Conservation (phyloP, 1,140 invertebrate species). For the Heliconius nattereri region DNA sequence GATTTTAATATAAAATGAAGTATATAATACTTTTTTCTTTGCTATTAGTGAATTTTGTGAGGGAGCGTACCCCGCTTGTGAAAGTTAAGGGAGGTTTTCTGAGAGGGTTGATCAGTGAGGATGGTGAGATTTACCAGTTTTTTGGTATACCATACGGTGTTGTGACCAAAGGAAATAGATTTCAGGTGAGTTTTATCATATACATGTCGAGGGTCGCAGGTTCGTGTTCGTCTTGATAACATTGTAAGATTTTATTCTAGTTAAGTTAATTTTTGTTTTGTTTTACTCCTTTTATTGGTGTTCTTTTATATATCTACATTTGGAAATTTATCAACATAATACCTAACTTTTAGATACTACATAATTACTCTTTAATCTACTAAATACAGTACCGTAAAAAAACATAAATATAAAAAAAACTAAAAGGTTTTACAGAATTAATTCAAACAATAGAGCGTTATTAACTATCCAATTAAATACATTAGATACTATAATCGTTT, state of each 20-base stretch:
- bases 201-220: not conserved
- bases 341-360: no score
- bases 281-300: no score
- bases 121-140: conserved; percentile 59
- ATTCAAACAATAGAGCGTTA: no score
- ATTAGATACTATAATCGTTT: no score
- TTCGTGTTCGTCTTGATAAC: not conserved
- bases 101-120: conserved; percentile 56
- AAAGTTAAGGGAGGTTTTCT: conserved; percentile 53
- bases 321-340: no score
- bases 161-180: conserved; percentile 63
- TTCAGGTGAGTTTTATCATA: conserved; percentile 52
- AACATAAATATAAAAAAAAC: no score
- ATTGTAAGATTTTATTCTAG: no score
- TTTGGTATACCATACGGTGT: conserved; percentile 69
- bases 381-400: no score
- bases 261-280: not conserved
- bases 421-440: no score
- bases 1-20: conserved; percentile 53
- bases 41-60: conserved; percentile 57
- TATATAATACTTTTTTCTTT: conserved; percentile 61
- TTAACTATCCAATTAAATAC: no score
- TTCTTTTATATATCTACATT: no score
- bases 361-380: no score
- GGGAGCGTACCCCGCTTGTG: conserved; percentile 62